Conservation (phyloP, 1,140 invertebrate species). For the Drosophila auraria region DNA sequence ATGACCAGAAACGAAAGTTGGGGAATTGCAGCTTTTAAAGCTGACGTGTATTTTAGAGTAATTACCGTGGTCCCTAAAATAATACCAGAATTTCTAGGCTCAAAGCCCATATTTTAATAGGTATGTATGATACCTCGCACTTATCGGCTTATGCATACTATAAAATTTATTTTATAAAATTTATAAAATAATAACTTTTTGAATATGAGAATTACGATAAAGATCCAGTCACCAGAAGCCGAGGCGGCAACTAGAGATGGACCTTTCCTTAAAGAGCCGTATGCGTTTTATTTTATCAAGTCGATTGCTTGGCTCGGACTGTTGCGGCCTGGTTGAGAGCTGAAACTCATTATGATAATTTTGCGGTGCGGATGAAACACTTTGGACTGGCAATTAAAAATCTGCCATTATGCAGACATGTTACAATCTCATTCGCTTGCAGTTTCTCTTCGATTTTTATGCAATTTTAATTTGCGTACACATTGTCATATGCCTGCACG, state of each 20-base stretch:
- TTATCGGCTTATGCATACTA: too few species aligned
- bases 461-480: conserved; percentile 80
- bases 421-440: conserved; percentile 59
- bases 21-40: conserved; percentile 26
- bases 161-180: neutral
- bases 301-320: conserved; percentile 39
- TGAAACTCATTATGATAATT: conserved; percentile 73
- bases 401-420: conserved; percentile 72
- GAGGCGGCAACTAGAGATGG: conserved; percentile 12
- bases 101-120: neutral
- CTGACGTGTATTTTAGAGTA: neutral
- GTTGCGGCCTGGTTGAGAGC: conserved; percentile 5
- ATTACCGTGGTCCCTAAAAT: conserved; percentile 9
- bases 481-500: conserved; percentile 66
- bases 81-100: neutral
- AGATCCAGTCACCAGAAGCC: conserved; percentile 9
- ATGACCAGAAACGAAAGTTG: conserved; percentile 2
- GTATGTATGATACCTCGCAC: neutral
- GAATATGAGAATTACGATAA: neutral
- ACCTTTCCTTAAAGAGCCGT: conserved; percentile 36
- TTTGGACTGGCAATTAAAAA: conserved; percentile 75
- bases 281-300: conserved; percentile 58
- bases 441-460: conserved; percentile 56
- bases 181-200: neutral
- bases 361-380: conserved; percentile 58